Percentiles rank a stretch among this genome's conserved stretches.
These are phyloP conservation scores for Spilogale gracilis DNA, from an alignment of 2,113 vertebrate species.

Conservation along the genomic window DNA sequence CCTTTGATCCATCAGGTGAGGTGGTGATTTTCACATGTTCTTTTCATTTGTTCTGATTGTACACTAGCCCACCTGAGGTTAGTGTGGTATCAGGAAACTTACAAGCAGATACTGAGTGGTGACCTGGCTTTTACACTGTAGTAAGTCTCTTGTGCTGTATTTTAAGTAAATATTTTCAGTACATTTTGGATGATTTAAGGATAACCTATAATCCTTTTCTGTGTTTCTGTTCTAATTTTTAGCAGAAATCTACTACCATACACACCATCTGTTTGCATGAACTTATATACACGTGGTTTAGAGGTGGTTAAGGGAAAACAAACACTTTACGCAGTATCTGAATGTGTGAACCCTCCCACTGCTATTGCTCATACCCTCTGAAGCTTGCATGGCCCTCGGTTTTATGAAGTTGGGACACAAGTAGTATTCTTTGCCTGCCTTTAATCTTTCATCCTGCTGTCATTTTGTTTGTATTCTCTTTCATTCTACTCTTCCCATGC, in stretches of 20 bases:
- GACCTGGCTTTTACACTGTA: slow-evolving; percentile 36
- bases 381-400: slow-evolving; percentile 86
- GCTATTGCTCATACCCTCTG: slow-evolving; percentile 85
- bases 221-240: slow-evolving; percentile 71
- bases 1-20: slow-evolving; percentile 96
- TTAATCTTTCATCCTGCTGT: slow-evolving; percentile 90
- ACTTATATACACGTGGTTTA: slow-evolving; percentile 79
- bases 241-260: slow-evolving; percentile 66
- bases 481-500: slow-evolving; percentile 91
- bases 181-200: slow-evolving; percentile 57
- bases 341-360: slow-evolving; percentile 61
- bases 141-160: background rate
- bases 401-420: slow-evolving; percentile 77
- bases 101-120: background rate
- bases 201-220: slow-evolving; percentile 58
- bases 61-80: background rate
- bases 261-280: slow-evolving; percentile 82
- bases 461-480: slow-evolving; percentile 91
- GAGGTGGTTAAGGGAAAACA: slow-evolving; percentile 63
- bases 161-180: background rate
- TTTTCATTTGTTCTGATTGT: background rate
- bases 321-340: slow-evolving; percentile 50
- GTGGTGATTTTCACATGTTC: background rate
- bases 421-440: slow-evolving; percentile 86
- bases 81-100: background rate